These are phyloP conservation scores for Acrocephalus scirpaceus DNA, from an alignment of 2,797 vertebrate genomes.

Conservation along the genomic window DNA sequence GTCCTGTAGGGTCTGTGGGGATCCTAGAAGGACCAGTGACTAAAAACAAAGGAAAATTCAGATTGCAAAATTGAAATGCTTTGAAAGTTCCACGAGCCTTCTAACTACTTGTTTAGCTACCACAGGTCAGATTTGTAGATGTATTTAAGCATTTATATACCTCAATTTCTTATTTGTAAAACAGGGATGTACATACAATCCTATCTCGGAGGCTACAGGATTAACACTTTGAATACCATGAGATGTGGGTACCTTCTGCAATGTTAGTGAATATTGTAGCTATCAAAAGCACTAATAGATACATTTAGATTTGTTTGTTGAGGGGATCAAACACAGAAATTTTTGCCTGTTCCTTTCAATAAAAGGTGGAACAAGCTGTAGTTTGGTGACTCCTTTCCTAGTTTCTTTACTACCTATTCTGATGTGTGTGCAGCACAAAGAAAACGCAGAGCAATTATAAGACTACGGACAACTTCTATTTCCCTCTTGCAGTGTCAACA, in stretches of 20 bases:
- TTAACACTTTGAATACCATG: not conserved
- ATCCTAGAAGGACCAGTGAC: not conserved
- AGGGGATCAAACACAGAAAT: not conserved
- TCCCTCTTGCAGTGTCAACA: not conserved
- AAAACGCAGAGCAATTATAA: not conserved
- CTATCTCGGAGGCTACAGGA: not conserved
- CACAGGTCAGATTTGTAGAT: not conserved
- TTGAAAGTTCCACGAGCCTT: not conserved
- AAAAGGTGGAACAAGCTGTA: not conserved
- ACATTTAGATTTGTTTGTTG: not conserved
- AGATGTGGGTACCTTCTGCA: not conserved
- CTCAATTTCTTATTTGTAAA: not conserved
- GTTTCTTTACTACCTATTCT: not conserved
- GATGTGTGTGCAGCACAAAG: fast-evolving
- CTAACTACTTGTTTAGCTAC: not conserved
- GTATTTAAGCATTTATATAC: not conserved
- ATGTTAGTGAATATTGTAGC: not conserved
- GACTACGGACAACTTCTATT: not conserved
- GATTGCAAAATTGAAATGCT: not conserved
- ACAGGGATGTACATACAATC: not conserved
- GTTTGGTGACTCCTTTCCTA: not conserved
- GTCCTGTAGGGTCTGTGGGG: fast-evolving
- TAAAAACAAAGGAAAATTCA: not conserved
- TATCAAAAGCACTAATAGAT: not conserved
- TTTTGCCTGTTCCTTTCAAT: not conserved